Conservation (phyloP, 2,888 invertebrate species). For the Tricholauxania praeusta region DNA sequence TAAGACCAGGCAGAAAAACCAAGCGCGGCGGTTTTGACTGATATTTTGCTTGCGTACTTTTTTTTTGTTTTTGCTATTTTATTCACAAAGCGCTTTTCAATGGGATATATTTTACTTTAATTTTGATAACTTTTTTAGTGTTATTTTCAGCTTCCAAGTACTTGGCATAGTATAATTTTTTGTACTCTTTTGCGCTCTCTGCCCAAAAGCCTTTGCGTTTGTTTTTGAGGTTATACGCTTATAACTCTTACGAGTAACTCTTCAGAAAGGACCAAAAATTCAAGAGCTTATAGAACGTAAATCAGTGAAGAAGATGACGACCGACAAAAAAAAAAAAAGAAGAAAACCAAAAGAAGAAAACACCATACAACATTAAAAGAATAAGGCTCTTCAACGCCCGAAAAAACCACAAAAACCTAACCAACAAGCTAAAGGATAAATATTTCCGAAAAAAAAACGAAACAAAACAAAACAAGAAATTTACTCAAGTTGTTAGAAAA, state of each 20-base stretch:
- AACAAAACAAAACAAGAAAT: conserved; percentile 1
- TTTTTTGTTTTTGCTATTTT: not conserved
- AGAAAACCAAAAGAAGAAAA: not conserved
- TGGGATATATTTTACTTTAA: conserved; percentile 3
- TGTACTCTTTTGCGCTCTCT: not conserved
- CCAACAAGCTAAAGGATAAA: conserved; percentile 22
- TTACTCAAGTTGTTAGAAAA: conserved; percentile 29
- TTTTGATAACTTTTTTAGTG: conserved; percentile 5
- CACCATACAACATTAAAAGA: too few species aligned
- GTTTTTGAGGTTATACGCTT: conserved; percentile 35
- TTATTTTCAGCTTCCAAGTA: not conserved
- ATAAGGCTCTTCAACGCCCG: conserved; percentile 16
- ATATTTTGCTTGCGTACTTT: not conserved
- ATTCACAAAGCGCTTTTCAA: not conserved
- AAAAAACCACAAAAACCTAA: conserved; percentile 29
- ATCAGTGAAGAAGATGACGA: conserved; percentile 14
- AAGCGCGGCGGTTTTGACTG: not conserved
- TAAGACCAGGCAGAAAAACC: not conserved
- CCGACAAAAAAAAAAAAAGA: conserved; percentile 14
- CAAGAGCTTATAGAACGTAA: conserved; percentile 33
- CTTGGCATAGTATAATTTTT: too few species aligned
- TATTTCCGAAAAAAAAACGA: not conserved
- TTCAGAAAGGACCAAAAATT: conserved; percentile 6
- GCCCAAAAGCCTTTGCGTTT: conserved; percentile 18
- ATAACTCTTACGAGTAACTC: conserved; percentile 20